phyloP scores from a whole-genome alignment of 1,140 invertebrate genomes.

The Cydia amplana region DNA sequence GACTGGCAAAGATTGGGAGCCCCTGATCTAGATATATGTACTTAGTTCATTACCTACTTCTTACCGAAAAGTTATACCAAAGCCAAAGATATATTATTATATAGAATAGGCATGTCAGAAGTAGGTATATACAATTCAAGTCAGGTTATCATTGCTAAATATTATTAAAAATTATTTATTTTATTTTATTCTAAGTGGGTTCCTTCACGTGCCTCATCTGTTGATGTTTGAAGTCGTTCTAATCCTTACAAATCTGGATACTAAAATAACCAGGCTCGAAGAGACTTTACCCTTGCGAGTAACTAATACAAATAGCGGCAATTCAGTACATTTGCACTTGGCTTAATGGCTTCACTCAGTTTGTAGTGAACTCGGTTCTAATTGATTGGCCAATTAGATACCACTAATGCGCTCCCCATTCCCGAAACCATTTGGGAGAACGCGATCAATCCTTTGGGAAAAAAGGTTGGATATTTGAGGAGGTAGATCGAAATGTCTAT shows the following conservation, averaged over 20 bases:
- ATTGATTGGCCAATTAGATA: constrained; percentile 68
- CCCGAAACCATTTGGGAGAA: constrained; percentile 40
- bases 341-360: constrained; percentile 55
- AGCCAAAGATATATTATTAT: no score
- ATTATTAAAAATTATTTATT: no score
- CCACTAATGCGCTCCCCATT: constrained; percentile 47
- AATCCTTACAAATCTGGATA: not conserved
- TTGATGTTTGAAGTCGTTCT: not conserved
- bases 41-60: no score
- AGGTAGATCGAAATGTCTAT: not conserved
- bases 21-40: no score
- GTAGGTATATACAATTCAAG: no score
- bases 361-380: constrained; percentile 47
- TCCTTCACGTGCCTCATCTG: not conserved
- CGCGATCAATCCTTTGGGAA: constrained; percentile 9
- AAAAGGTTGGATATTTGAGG: not conserved
- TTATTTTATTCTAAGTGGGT: no score
- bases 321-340: constrained; percentile 47
- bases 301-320: constrained; percentile 44
- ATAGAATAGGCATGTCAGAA: no score
- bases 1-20: no score
- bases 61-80: not conserved
- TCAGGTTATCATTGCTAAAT: no score
- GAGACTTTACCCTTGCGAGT: constrained; percentile 25
- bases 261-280: not conserved